A percentile compares a stretch with the other conserved stretches of the same genome.
Evolutionary conservation across 2,113 vertebrate genomes (phyloP).

Genomic region (Chrysemys picta): DNA sequence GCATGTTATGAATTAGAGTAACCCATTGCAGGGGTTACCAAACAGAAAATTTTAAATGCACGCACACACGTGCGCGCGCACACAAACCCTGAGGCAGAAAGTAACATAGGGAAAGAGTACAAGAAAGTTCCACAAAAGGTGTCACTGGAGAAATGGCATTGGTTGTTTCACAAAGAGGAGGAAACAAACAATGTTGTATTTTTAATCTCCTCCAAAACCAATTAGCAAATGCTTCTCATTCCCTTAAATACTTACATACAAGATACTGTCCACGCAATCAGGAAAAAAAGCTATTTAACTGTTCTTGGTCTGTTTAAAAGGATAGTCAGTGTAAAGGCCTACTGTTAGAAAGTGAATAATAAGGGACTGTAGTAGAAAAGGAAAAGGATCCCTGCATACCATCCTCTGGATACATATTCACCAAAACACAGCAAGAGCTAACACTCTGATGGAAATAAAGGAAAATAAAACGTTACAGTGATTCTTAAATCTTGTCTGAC

Average conservation of each 20-base stretch:
- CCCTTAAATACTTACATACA: background rate
- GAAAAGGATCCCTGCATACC: background rate
- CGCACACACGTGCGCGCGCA: background rate
- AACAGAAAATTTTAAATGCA: conserved; percentile 22
- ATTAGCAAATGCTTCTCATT: background rate
- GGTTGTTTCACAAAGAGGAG: background rate
- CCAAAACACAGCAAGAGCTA: background rate
- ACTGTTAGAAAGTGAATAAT: background rate
- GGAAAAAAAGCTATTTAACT: background rate
- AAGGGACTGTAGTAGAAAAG: background rate
- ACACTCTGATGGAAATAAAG: background rate
- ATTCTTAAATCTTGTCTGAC: background rate
- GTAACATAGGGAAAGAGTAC: background rate
- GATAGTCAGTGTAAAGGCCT: background rate
- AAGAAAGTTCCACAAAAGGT: background rate
- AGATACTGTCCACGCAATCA: background rate
- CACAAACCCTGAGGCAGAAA: background rate
- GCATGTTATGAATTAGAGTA: background rate
- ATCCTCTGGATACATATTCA: background rate
- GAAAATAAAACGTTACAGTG: background rate
- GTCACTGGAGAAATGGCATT: background rate
- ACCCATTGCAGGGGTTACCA: background rate
- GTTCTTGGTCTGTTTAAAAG: background rate
- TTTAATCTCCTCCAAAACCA: background rate
- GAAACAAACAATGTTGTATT: background rate